Evolutionary conservation across 2,888 invertebrate genomes (phyloP).

Genomic region (Cantharis flavilabris): DNA sequence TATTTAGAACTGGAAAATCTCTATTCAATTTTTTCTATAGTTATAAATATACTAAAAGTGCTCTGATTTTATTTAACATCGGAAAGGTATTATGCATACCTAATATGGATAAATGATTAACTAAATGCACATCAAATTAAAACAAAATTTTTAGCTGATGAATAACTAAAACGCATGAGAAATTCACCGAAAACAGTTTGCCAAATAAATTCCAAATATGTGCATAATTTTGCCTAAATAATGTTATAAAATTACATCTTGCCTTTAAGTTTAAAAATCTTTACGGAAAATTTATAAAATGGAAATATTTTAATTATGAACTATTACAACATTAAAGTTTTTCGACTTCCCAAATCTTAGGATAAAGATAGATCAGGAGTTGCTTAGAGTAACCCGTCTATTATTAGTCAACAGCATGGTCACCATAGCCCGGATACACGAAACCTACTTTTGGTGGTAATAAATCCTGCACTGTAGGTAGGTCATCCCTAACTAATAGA

Average conservation of each 20-base stretch:
- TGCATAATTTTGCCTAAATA: background rate
- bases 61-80: background rate
- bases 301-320: background rate
- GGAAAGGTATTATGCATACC: background rate
- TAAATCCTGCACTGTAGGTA: background rate
- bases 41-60: background rate
- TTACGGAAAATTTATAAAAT: background rate
- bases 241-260: background rate
- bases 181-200: background rate
- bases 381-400: conserved; percentile 39
- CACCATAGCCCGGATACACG: conserved; percentile 32
- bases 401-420: conserved; percentile 42
- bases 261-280: background rate
- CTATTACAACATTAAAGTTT: conserved; percentile 1
- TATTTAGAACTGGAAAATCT: background rate
- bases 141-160: background rate
- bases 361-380: conserved; percentile 40
- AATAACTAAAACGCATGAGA: background rate
- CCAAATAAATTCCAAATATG: background rate
- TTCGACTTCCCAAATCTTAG: conserved; percentile 27
- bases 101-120: background rate
- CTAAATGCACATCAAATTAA: background rate
- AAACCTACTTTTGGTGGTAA: background rate
- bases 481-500: background rate
- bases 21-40: background rate